Conservation (phyloP, 2,797 vertebrate genomes). For the Anguilla pacifica region DNA sequence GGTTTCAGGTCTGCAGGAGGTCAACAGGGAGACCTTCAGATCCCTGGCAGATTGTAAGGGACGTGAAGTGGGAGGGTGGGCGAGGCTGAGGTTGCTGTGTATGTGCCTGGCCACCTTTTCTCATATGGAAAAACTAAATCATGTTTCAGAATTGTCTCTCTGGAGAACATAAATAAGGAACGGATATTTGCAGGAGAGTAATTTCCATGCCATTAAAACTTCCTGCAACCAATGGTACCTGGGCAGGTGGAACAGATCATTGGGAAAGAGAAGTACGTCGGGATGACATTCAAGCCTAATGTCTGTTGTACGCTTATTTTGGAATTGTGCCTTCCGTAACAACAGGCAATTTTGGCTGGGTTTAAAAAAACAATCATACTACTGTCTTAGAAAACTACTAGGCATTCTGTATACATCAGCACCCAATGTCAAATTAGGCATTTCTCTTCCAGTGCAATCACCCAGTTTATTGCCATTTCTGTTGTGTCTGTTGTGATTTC, state of each 20-base stretch:
- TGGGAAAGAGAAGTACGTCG: background rate
- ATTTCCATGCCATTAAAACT: background rate
- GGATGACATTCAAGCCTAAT: background rate
- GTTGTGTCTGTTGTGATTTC: background rate
- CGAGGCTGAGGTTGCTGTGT: background rate
- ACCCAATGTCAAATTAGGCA: background rate
- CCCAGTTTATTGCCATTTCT: background rate
- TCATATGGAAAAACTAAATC: background rate
- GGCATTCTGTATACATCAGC: background rate
- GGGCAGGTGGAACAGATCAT: background rate
- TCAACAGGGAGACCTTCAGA: background rate
- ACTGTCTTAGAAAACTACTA: background rate
- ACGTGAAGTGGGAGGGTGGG: conserved; percentile 24
- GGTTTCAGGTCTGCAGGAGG: background rate
- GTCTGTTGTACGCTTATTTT: background rate
- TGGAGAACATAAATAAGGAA: background rate
- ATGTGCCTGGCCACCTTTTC: background rate
- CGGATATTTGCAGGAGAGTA: background rate
- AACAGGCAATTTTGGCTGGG: background rate
- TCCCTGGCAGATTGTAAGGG: background rate
- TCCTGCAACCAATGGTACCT: background rate
- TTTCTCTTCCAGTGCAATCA: background rate
- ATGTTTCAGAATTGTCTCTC: background rate
- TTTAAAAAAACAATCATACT: background rate
- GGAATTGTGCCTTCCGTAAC: background rate